Evolutionary conservation across 2,888 invertebrate species (phyloP), one percentile per base, ranked within the genome.

Genomic region (Athalia circularis): DNA sequence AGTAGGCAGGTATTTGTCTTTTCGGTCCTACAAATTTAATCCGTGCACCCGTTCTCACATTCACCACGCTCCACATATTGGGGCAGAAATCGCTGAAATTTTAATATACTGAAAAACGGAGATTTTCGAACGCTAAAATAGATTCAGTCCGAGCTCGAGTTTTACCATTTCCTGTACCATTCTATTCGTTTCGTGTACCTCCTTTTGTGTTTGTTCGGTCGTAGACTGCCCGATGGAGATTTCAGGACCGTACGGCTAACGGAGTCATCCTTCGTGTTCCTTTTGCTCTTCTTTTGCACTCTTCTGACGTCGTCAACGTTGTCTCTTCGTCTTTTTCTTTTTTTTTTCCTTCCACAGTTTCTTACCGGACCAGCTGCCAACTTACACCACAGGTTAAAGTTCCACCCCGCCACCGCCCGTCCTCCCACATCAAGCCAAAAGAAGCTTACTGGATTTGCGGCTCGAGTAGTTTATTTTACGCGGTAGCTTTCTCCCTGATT

Each of bases 371-470:
- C 29, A 29, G 29, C 29, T 29, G 29, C 29, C 29, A 29, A 29
- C 29, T 29, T 29, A 29, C 29, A 29, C 29, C 29, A 29, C 29
- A 29, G 29, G 29, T 29, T 29, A 29, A 29, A 29, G 29, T 15
- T n/a, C 62, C 15, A 4, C 29, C 9, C 45, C 59, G 47, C 11
- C 47, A 59, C 47, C 57, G 43, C 43, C 47, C 50, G 15, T 50
- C 6, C 52, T 62, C 50, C 75, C 64, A 52, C 75, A 29, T 64
- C 75, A 48, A 62, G 62, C 48, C 43, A 52, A 75, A 75, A 64
- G 50, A 61, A 75, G 75, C 72, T 72, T 72, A 75, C 62, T 75
- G 75, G 50, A 75, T 75, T 75, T 75, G 75, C 62, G 62, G 54
- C 75, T 50, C 13, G 48, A 62, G 75, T 75, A 61, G 75, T 62